Evolutionary conservation across 2,888 invertebrate species (phyloP).

Genomic region (Saturnia japonica): DNA sequence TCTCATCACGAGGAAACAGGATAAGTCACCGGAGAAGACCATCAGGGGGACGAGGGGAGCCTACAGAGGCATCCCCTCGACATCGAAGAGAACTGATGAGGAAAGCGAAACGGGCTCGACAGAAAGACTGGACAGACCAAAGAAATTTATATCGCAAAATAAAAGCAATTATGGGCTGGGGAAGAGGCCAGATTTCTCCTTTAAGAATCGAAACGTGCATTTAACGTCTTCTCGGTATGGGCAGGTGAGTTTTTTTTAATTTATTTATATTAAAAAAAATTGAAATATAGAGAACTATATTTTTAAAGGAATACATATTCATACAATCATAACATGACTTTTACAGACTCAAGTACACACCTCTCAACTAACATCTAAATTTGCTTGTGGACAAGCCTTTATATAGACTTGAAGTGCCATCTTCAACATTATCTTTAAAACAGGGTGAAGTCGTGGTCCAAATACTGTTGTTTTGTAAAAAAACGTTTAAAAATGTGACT

Average conservation of each 20-base stretch:
- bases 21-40: constrained; percentile 78
- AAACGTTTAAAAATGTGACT: too few species aligned
- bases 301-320: too few species aligned
- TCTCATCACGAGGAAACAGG: constrained; percentile 76
- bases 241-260: constrained; percentile 62
- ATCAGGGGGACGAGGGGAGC: constrained; percentile 74
- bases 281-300: too few species aligned
- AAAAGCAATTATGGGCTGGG: constrained; percentile 72
- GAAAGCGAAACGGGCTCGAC: constrained; percentile 64
- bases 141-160: constrained; percentile 76
- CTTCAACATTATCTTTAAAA: too few species aligned
- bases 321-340: too few species aligned
- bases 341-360: too few species aligned
- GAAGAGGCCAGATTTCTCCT: constrained; percentile 74
- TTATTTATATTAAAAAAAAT: not conserved
- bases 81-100: constrained; percentile 71
- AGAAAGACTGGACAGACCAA: constrained; percentile 77
- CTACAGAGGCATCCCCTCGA: constrained; percentile 69
- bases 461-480: too few species aligned
- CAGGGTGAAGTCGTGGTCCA: too few species aligned
- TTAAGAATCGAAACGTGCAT: constrained; percentile 77
- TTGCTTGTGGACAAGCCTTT: too few species aligned
- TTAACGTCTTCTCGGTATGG: constrained; percentile 77
- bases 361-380: too few species aligned
- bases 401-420: too few species aligned